These are phyloP conservation scores for Brachypalpus laphriformis DNA, from an alignment of 2,888 invertebrate species.

Conservation along the genomic window DNA sequence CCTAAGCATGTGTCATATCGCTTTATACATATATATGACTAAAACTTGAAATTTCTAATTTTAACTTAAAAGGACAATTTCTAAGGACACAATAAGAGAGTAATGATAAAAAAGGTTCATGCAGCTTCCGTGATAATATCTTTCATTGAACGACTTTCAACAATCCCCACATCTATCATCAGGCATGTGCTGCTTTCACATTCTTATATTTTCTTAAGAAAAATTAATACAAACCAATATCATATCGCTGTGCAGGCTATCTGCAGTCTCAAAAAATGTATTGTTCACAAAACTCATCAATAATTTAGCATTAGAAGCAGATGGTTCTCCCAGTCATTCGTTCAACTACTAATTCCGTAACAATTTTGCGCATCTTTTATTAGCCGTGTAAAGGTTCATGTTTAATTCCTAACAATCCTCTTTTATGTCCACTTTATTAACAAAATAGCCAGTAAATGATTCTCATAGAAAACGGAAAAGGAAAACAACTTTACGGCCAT, in stretches of 20 bases:
- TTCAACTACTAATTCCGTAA: conserved; percentile 33
- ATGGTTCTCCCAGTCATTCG: conserved; percentile 16
- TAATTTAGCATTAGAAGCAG: conserved; percentile 65
- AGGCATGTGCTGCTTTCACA: not conserved
- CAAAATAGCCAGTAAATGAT: conserved; percentile 45
- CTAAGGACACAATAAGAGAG: too few relatives aligned
- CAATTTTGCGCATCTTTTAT: conserved; percentile 49
- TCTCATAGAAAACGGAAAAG: conserved; percentile 11
- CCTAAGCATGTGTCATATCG: too few relatives aligned
- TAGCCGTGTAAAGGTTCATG: conserved; percentile 31
- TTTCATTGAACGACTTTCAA: too few relatives aligned
- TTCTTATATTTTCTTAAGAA: not conserved
- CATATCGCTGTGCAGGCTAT: conserved; percentile 7
- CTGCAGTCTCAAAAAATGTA: conserved; percentile 3
- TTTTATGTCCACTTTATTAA: conserved; percentile 55
- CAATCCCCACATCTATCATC: too few relatives aligned
- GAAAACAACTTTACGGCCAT: conserved; percentile 28
- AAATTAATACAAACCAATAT: not conserved
- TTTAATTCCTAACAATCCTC: conserved; percentile 43
- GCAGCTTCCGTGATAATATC: too few relatives aligned
- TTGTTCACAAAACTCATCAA: conserved; percentile 61
- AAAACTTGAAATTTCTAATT: too few relatives aligned
- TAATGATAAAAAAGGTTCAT: too few relatives aligned
- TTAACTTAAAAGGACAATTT: too few relatives aligned
- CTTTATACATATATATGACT: too few relatives aligned